These are phyloP conservation scores for Rutilus rutilus DNA, from an alignment of 2,113 vertebrate species.

Conservation along the genomic window DNA sequence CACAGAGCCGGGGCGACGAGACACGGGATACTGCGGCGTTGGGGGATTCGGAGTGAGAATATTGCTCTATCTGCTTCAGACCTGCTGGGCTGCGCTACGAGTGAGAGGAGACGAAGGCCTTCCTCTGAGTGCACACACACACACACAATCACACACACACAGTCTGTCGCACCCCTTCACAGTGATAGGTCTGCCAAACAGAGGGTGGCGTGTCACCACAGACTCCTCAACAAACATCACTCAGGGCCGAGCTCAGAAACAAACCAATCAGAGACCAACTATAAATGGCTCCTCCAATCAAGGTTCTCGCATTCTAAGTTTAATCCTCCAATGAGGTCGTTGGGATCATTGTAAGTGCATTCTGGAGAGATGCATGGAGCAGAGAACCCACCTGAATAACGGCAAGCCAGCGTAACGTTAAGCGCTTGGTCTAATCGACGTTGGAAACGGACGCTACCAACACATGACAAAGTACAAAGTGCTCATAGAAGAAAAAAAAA, in stretches of 20 bases:
- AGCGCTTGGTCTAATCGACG: background rate
- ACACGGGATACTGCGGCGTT: conserved; percentile 12
- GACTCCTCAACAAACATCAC: conserved; percentile 26
- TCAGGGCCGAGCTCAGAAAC: conserved; percentile 12
- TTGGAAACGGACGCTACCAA: conserved; percentile 52
- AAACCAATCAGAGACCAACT: conserved; percentile 15
- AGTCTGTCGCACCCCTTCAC: conserved; percentile 65
- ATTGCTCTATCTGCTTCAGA: conserved; percentile 51
- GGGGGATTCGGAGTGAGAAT: conserved; percentile 17
- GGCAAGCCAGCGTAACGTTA: background rate
- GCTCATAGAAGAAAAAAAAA: conserved; percentile 56
- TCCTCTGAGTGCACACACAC: background rate
- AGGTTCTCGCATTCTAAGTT: background rate
- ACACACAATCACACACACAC: background rate
- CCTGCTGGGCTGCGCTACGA: conserved; percentile 49
- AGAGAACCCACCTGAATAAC: conserved; percentile 12
- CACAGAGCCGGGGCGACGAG: background rate
- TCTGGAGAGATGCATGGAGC: background rate
- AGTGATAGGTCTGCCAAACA: conserved; percentile 64
- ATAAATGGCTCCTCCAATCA: background rate
- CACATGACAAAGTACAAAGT: conserved; percentile 64
- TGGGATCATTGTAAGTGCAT: background rate
- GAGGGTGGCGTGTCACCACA: conserved; percentile 16
- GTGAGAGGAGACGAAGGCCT: conserved; percentile 14
- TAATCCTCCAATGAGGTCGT: conserved; percentile 7